Evolutionary conservation across 2,113 vertebrate genomes (phyloP).

Genomic region (Oreochromis spilurus): DNA sequence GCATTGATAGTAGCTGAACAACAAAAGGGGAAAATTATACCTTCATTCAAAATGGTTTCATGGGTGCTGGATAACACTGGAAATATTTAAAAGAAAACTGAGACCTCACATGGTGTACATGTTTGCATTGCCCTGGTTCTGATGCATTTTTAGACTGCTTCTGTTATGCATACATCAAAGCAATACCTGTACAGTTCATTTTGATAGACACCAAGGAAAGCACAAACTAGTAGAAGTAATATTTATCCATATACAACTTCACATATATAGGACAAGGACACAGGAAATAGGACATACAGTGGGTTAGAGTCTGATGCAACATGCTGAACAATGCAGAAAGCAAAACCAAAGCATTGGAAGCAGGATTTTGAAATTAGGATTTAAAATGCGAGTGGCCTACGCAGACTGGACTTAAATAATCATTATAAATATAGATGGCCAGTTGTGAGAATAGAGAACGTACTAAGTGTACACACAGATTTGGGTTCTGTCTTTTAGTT

Average conservation of each 20-base stretch:
- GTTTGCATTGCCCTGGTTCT: neutral
- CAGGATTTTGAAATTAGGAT: neutral
- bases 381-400: neutral
- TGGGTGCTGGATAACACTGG: neutral
- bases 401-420: neutral
- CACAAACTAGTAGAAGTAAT: neutral
- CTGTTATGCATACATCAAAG: neutral
- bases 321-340: slow-evolving; percentile 25
- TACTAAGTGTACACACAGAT: neutral
- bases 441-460: neutral
- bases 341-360: neutral
- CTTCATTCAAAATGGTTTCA: neutral
- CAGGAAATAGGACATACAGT: slow-evolving; percentile 15
- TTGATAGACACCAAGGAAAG: neutral
- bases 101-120: neutral
- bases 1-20: neutral
- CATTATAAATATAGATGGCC: neutral
- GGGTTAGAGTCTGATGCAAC: slow-evolving; percentile 19
- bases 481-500: neutral
- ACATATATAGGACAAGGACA: slow-evolving; percentile 51
- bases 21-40: neutral
- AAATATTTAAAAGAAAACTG: neutral
- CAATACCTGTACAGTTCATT: neutral
- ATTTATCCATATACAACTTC: neutral
- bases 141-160: neutral